phyloP scores from a whole-genome alignment of 2,113 vertebrate genomes.

The Ascaphus truei region DNA sequence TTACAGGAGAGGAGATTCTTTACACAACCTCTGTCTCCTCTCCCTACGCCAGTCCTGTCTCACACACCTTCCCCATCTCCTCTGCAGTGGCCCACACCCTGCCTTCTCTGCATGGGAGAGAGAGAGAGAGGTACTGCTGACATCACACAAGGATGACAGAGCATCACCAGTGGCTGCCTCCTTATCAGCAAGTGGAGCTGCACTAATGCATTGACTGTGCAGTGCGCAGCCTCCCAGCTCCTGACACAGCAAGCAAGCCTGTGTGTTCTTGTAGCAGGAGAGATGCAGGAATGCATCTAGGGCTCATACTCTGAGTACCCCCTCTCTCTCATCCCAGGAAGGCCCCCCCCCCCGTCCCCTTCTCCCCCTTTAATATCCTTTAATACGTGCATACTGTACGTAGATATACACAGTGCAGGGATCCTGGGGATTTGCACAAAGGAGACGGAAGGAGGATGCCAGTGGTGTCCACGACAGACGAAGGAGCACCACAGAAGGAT shows the following conservation, averaged over 20 bases:
- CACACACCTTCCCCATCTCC: background rate
- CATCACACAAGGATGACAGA: constrained; percentile 62
- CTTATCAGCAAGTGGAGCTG: constrained; percentile 42
- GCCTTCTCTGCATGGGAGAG: constrained; percentile 46
- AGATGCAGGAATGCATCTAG: background rate
- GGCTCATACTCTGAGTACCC: background rate
- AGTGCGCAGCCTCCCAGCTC: constrained; percentile 11
- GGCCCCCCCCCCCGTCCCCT: background rate
- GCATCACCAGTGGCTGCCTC: constrained; percentile 41
- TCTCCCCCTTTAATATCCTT: background rate
- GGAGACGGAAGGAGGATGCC: constrained; percentile 1
- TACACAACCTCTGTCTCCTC: background rate
- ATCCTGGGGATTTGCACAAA: background rate
- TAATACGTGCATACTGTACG: too few relatives aligned
- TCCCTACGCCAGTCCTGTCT: background rate
- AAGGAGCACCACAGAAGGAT: background rate
- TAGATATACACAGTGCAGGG: too few relatives aligned
- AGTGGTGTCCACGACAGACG: background rate
- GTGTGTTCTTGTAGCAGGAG: background rate
- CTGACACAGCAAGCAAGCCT: too few relatives aligned
- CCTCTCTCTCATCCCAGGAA: background rate
- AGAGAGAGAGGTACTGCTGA: constrained; percentile 60
- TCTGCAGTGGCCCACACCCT: constrained; percentile 31
- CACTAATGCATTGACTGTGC: background rate
- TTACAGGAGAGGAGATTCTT: background rate